phyloP scores from a whole-genome alignment of 92 coral and sea anemone genomes.

The Parazoanthus darwini region DNA sequence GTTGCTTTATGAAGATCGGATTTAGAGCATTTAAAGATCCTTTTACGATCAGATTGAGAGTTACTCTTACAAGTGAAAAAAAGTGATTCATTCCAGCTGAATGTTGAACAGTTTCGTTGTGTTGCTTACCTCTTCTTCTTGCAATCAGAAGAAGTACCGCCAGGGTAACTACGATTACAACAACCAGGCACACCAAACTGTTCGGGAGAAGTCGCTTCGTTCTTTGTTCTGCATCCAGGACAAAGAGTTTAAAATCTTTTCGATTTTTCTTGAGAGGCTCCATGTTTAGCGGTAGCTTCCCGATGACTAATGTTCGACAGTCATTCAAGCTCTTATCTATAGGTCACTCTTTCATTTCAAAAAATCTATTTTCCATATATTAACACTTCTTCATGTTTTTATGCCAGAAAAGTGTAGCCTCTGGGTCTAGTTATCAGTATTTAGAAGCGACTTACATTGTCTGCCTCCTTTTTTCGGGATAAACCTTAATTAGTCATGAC shows the following conservation, averaged over 20 bases:
- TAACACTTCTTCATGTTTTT: neutral
- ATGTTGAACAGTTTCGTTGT: neutral
- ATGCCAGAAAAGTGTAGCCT: neutral
- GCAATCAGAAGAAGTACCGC: neutral
- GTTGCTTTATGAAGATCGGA: neutral
- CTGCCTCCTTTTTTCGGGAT: neutral
- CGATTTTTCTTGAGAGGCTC: neutral
- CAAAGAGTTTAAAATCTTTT: neutral
- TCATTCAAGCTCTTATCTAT: neutral
- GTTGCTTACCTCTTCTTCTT: conserved; percentile 4
- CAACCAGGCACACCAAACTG: neutral
- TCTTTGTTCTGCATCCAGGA: neutral
- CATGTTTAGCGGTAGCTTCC: neutral
- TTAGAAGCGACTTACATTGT: neutral
- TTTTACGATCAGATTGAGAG: neutral
- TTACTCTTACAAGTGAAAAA: neutral
- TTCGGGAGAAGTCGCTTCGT: neutral
- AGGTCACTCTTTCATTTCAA: neutral
- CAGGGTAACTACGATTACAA: neutral
- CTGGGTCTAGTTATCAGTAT: neutral
- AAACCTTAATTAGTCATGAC: neutral
- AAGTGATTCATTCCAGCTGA: neutral
- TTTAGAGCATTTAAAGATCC: too few species aligned
- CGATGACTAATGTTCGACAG: neutral
- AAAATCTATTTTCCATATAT: neutral